Base-by-base conservation (phyloP, 2,113 vertebrate species). In the Mustela lutreola region DNA sequence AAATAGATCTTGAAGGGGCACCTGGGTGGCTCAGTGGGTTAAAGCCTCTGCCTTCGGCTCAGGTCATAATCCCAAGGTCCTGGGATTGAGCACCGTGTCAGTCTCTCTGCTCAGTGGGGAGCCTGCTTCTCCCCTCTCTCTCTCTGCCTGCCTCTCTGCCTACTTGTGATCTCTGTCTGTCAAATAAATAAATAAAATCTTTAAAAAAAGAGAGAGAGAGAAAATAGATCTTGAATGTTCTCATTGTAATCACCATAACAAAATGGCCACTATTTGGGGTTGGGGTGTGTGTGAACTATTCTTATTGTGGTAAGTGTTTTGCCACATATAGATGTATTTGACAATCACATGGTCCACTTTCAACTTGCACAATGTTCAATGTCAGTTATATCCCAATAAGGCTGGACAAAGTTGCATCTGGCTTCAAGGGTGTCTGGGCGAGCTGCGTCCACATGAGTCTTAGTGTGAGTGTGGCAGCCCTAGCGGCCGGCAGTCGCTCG, bases 351-450 rank as follows among this genome's bases (percentile, higher is more conserved):
- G 1, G 45, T 36, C 65, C 48, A 21, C 76, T 63, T 93, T 33
- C 21, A 45, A 28, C 28, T 24, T 18, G 5, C 4, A 19, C 28
- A 33, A 9, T 42, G 56, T 21, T 26, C 5, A 12, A 67, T n/a
- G 48, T 70, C 75, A 70, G 4, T 22, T 73, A 7, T 2, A 62
- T 36, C 21, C 45, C 63, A 70, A 5, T 21, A 36, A 19, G 56
- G 36, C n/a, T 58, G 31, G 73, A 78, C 95, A 75, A 0, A 95
- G 75, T 80, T 87, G 63, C 0, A 0, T 80, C 89, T 97, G 93
- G 92, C 95, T 96, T 98, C 85, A 89, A 93, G 95, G 96, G 63
- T 60, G 12, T n/a, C 62, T 53, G 93, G 75, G 24, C 79, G 48
- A 81, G 16, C 42, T 50, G 97, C 53, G 82, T 50, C 65, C 71